Percentiles rank a stretch among this genome's conserved stretches.
Conservation (phyloP, 2,797 vertebrate genomes). For the Chaenodraco wilsoni region DNA sequence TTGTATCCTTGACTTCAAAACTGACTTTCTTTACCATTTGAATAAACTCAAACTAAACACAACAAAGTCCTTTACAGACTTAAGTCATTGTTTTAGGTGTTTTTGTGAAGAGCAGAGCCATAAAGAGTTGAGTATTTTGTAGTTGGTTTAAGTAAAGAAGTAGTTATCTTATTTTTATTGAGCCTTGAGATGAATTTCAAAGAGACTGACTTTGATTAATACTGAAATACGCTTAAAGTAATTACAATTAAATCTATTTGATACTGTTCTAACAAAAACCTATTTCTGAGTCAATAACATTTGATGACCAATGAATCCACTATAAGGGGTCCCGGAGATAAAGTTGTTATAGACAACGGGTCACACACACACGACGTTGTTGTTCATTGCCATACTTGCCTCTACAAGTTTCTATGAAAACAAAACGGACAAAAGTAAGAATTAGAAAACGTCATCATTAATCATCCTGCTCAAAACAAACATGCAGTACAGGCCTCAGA, state of each 20-base stretch:
- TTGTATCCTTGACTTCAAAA: slow-evolving; percentile 17
- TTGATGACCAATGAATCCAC: slow-evolving; percentile 43
- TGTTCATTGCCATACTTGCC: slow-evolving; percentile 93
- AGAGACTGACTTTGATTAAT: slow-evolving; percentile 23
- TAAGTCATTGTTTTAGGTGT: slow-evolving; percentile 11
- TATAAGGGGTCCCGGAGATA: slow-evolving; percentile 74
- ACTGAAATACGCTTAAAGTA: neutral
- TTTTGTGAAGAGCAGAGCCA: slow-evolving; percentile 31
- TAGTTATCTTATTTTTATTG: slow-evolving; percentile 42
- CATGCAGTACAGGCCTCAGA: slow-evolving; percentile 42
- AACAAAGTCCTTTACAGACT: slow-evolving; percentile 1
- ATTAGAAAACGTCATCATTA: slow-evolving; percentile 75
- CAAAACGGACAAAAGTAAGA: slow-evolving; percentile 85
- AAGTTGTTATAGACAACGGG: slow-evolving; percentile 78
- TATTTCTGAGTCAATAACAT: slow-evolving; percentile 45
- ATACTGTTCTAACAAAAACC: slow-evolving; percentile 21
- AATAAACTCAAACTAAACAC: slow-evolving; percentile 16
- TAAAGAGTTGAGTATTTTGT: slow-evolving; percentile 29
- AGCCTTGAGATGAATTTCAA: slow-evolving; percentile 34
- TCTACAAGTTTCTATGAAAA: slow-evolving; percentile 98
- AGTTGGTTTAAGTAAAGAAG: slow-evolving; percentile 6
- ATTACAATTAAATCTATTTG: slow-evolving; percentile 7
- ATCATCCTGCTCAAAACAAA: slow-evolving; percentile 46
- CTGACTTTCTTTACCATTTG: slow-evolving; percentile 10
- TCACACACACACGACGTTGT: slow-evolving; percentile 78